Evolutionary conservation across 35 echinoderm and acorn worm species (phyloP), one percentile per base, ranked within the genome.

Genomic region (Diadema setosum): DNA sequence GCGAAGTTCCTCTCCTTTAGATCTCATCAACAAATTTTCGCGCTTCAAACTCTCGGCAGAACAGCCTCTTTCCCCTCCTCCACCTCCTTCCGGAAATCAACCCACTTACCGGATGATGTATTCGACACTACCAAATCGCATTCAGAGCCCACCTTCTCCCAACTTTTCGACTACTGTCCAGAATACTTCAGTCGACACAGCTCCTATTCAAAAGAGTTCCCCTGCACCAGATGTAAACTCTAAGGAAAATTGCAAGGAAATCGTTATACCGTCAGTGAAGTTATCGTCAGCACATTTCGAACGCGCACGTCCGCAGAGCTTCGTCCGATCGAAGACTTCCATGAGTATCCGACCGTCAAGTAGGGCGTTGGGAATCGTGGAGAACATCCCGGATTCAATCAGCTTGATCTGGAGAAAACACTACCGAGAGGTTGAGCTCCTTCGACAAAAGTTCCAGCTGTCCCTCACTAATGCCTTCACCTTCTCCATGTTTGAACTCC

Each of bases 401-500:
- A 96, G 83, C 34, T 58, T 83, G 30, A 92, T 97, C 35, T 96
- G 90, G 94, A 30, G 58, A 61, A 82, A 86, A 12, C 86, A 96
- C 74, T 50, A 75, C 24, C 35, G 56, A 3, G 80, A 92, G 56
- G 82, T 96, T 18, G 44, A 73, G 12, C 84, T 64, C 34, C 37
- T 97, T 12, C 57, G 46, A n/a, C 75, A 74, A 9, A 37, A 35
- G 15, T 87, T 45, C 12, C 87, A 82, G 61, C 37, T 97, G 21
- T 78, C 87, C 58, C 87, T 97, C 8, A 97, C 94, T 9, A 55
- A 65, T n/a, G 90, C 94, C 8, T 97, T 90, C 73, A 89, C 86
- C 3, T 97, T 97, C 59, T 97, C 94, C 29, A 73, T 93, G 58
- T 97, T 90, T 87, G 42, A 89, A 9, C 29, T 97, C 39, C 86